A percentile compares a stretch with the other conserved stretches of the same genome.
Evolutionary conservation across 2,888 invertebrate genomes (phyloP).

Genomic region (Volucella inanis): DNA sequence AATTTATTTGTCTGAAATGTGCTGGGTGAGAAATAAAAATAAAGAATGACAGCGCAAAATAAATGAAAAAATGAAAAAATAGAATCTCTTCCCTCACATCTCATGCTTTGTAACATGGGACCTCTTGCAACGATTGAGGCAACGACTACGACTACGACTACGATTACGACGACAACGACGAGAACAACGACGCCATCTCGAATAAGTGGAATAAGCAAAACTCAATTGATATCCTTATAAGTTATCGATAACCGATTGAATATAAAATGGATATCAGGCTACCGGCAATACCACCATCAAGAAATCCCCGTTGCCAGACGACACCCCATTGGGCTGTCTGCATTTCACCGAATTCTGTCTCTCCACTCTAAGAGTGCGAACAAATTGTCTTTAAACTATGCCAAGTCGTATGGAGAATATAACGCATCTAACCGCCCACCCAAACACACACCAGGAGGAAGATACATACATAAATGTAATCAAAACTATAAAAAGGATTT

Average conservation of each 20-base stretch:
- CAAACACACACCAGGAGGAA: constrained; percentile 2
- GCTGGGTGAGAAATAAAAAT: constrained; percentile 71
- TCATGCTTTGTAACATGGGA: constrained; percentile 43
- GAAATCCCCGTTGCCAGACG: constrained; percentile 10
- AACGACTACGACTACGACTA: neutral
- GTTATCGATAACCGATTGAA: constrained; percentile 74
- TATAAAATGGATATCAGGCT: constrained; percentile 60
- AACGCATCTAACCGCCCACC: constrained; percentile 33
- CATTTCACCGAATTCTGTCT: neutral
- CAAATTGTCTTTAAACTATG: constrained; percentile 73
- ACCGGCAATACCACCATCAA: neutral
- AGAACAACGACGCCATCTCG: constrained; percentile 52
- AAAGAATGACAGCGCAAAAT: constrained; percentile 65
- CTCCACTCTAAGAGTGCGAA: constrained; percentile 56
- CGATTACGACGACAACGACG: constrained; percentile 15
- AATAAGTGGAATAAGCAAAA: constrained; percentile 74
- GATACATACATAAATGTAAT: constrained; percentile 60
- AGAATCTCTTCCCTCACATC: constrained; percentile 6
- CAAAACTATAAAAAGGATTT: constrained; percentile 70
- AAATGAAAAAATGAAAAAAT: constrained; percentile 28
- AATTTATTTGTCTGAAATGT: constrained; percentile 75
- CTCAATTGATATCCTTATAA: constrained; percentile 74
- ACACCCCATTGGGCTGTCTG: neutral
- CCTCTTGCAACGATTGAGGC: constrained; percentile 21
- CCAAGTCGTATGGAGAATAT: constrained; percentile 42